Base-by-base conservation (phyloP, 2,797 vertebrate genomes). In the Poliocrania exsul region DNA sequence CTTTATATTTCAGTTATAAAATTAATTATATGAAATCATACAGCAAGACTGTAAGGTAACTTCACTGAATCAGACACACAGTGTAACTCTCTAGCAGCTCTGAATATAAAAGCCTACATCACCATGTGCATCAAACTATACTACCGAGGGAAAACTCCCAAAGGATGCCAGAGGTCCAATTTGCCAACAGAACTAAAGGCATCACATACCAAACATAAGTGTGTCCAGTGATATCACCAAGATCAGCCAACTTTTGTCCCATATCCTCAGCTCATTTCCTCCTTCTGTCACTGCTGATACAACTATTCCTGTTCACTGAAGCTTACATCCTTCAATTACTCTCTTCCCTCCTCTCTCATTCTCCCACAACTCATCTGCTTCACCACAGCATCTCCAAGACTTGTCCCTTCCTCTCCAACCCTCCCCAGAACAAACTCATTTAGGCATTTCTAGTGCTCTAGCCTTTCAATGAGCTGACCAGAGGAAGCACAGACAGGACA, bases 321-420 rank as follows among this genome's bases (percentile, higher is more conserved):
- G 91, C 92, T 78, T 85, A 82, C 57, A 94, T 92, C 87, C 94
- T 91, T 67, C 75, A 92, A 57, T 91, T 86, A 83, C 64, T 71
- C 35, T 58, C 71, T 61, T 88, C 90, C 77, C 53, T 92, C 35
- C 57, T 83, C 57, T 71, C 44, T 85, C 47, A 58, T 78, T 81
- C 77, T 62, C 33, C 47, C 57, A 40, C 47, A 86, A 84, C 17
- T 61, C 73, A 51, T 62, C 64, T 91, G 64, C 60, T 92, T 82
- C 49, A 62, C 20, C 60, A 77, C 46, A 70, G 56, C 60, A 73
- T 18, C 61, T 80, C 49, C 23, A 82, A 80, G 60, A 50, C 15
- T 73, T 57, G 24, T 17, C 13, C 31, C 11, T 86, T 91, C 71
- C 78, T 51, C 51, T 79, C 56, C 78, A 82, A 26, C 13, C 49